Evolutionary conservation across 2,888 invertebrate species (phyloP).

Genomic region (Magallana nippona): DNA sequence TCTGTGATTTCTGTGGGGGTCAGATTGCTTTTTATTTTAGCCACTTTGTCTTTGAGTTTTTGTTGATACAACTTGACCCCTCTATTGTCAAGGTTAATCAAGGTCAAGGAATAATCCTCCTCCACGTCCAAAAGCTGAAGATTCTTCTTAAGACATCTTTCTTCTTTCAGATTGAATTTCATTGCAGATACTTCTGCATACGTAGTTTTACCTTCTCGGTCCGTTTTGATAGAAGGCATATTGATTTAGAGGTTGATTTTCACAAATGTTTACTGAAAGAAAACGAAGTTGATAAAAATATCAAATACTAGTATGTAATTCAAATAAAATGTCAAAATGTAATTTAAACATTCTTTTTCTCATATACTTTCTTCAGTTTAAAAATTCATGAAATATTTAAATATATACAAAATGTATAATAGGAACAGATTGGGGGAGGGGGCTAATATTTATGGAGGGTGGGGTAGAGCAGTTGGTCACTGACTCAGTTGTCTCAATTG

Average conservation of each 20-base stretch:
- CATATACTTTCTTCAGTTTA: too few species aligned
- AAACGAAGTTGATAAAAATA: background rate
- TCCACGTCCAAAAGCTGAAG: conserved; percentile 41
- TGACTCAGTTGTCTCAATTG: too few species aligned
- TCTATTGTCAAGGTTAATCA: conserved; percentile 43
- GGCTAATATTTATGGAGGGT: too few species aligned
- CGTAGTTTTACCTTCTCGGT: conserved; percentile 29
- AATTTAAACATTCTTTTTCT: too few species aligned
- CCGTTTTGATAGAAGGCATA: conserved; percentile 32
- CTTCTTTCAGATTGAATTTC: conserved; percentile 43
- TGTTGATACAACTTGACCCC: conserved; percentile 34
- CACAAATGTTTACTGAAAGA: background rate
- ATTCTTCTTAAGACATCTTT: conserved; percentile 43
- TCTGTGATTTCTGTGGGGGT: conserved; percentile 42
- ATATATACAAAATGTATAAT: too few species aligned
- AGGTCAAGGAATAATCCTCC: conserved; percentile 37
- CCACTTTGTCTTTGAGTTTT: conserved; percentile 40
- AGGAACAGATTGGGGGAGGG: too few species aligned
- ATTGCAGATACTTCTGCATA: conserved; percentile 42
- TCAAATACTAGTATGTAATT: too few species aligned
- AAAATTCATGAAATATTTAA: too few species aligned
- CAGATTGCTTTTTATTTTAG: conserved; percentile 39
- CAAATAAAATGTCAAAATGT: too few species aligned
- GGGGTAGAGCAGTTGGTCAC: too few species aligned
- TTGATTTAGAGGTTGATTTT: background rate